These are phyloP conservation scores for Numenius arquata DNA, from an alignment of 2,113 vertebrate species.

Conservation along the genomic window DNA sequence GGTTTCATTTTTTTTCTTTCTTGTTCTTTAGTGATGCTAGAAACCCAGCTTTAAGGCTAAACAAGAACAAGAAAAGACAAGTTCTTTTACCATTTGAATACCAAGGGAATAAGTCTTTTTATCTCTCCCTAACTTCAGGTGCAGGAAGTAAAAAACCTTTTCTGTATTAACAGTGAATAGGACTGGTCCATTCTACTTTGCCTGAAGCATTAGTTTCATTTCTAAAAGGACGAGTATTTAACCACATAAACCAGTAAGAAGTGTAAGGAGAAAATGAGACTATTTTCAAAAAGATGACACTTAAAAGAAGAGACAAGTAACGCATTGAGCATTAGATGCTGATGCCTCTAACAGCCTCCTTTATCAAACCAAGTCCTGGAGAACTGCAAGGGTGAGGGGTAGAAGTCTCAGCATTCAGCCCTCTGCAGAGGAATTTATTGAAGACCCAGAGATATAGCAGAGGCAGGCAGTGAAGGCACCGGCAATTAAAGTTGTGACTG, in stretches of 20 bases:
- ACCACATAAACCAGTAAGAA: background rate
- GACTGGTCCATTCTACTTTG: background rate
- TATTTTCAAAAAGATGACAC: background rate
- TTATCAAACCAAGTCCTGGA: background rate
- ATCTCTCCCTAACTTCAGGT: slow-evolving; percentile 11
- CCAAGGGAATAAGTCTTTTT: slow-evolving; percentile 40
- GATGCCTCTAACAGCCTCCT: background rate
- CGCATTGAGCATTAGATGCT: background rate
- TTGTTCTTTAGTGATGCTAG: slow-evolving; percentile 7
- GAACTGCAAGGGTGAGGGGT: background rate
- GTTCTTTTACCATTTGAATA: slow-evolving; percentile 37
- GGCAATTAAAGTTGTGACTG: background rate
- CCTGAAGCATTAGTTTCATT: background rate
- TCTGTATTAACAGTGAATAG: background rate
- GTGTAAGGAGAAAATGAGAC: background rate
- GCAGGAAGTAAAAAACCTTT: background rate
- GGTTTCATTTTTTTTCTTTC: slow-evolving; percentile 46
- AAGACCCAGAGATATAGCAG: background rate
- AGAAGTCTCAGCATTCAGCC: background rate
- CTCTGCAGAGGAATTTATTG: background rate
- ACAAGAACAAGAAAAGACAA: slow-evolving; percentile 40
- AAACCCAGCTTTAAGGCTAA: slow-evolving; percentile 29
- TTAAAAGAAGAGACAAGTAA: background rate
- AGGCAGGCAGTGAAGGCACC: background rate
- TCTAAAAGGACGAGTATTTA: background rate